Evolutionary conservation across 1,140 invertebrate species (phyloP).

Genomic region (Rhynchophorus ferrugineus): DNA sequence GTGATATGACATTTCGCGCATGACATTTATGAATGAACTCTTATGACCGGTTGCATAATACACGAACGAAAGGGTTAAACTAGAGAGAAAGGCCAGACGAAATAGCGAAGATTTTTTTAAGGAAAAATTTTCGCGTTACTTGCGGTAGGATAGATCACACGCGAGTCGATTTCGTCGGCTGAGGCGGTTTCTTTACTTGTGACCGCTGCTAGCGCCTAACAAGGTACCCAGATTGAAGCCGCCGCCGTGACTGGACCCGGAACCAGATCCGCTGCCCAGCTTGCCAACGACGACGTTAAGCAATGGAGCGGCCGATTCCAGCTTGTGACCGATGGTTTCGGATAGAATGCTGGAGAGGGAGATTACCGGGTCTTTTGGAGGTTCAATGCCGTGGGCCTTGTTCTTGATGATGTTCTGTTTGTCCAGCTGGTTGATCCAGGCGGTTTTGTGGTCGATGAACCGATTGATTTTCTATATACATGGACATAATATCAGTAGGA

Average conservation of each 20-base stretch:
- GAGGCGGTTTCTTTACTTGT: not conserved
- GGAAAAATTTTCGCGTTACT: too few relatives aligned
- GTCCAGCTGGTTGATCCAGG: conserved; percentile 57
- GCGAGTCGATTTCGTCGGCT: not conserved
- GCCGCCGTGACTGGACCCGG: conserved; percentile 45
- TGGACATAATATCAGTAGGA: not conserved
- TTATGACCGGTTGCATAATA: too few relatives aligned
- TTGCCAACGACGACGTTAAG: conserved; percentile 48
- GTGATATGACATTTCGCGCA: conserved; percentile 3
- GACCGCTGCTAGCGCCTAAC: conserved; percentile 22
- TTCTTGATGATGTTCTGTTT: conserved; percentile 65
- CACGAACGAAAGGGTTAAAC: too few relatives aligned
- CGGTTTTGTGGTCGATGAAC: conserved; percentile 66
- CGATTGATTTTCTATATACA: conserved; percentile 63
- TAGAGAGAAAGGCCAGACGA: conserved; percentile 7
- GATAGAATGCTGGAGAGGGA: conserved; percentile 46
- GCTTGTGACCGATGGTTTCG: conserved; percentile 42
- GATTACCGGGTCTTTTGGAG: conserved; percentile 42
- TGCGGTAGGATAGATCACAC: too few relatives aligned
- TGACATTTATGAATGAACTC: too few relatives aligned
- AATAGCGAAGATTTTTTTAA: not conserved
- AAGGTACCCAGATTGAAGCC: conserved; percentile 43
- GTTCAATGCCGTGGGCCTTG: conserved; percentile 61
- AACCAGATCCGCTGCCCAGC: conserved; percentile 46
- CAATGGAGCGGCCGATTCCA: conserved; percentile 50